Evolutionary conservation across 2,113 vertebrate species (phyloP), one percentile per base, ranked within the genome.

Genomic region (Chrysemys picta): DNA sequence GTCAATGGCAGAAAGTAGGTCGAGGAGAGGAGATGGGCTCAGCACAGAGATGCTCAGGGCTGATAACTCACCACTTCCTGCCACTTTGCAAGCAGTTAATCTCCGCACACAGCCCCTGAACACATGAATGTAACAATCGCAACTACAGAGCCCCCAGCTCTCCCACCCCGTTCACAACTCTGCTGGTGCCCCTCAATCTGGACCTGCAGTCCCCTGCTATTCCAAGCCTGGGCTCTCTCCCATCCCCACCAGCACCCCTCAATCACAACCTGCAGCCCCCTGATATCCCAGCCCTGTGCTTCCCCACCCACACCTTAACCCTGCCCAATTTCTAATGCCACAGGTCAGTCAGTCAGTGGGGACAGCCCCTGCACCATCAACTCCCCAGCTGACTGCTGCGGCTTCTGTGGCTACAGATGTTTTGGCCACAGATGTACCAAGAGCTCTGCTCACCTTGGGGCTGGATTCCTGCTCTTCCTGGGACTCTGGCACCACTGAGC

Each of bases 111-210:
- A 56, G 81, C 56, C 72, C 81, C 38, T 78, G 25, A 49, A 27
- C 25, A 17, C 45, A 22, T 10, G 25, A 4, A 57, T 35, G 65
- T 53, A 80, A 65, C 85, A 13, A 54, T n/a, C n/a, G 24, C 52
- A 14, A 0, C 22, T 29, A 27, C 0, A 27, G n/a, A 1, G 42
- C 81, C 38, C 5, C 0, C 1, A 45, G 5, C 17, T 31, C 56
- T 6, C 1, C 7, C 2, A 31, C 29, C 31, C 56, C 0, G 52
- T 12, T 0, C 56, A 31, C 69, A 50, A 35, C 31, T 42, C 35
- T 13, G 31, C 50, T 24, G 10, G 10, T 24, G 13, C 22, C 45
- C 38, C 45, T 47, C 24, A 25, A 16, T 16, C 76, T 5, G 14
- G 47, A 49, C 45, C 47, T 25, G 2, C 0, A 50, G 62, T 19